These are phyloP conservation scores for Pipistrellus pipistrellus DNA, from an alignment of 2,797 vertebrate genomes.

Conservation along the genomic window DNA sequence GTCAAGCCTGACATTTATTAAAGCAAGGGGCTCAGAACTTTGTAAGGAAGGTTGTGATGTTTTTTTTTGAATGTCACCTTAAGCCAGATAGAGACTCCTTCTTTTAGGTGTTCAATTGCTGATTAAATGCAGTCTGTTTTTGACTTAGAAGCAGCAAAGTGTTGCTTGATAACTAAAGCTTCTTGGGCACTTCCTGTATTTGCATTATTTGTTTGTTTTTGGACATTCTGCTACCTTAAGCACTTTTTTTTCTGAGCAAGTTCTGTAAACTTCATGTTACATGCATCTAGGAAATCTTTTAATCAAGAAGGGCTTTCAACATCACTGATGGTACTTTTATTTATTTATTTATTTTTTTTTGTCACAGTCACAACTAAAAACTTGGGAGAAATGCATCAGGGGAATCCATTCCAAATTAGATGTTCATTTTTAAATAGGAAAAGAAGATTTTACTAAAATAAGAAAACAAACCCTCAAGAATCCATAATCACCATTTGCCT, in stretches of 20 bases:
- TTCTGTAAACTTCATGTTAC: slow-evolving; percentile 71
- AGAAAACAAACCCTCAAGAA: slow-evolving; percentile 57
- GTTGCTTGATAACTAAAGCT: slow-evolving; percentile 63
- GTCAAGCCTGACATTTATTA: slow-evolving; percentile 52
- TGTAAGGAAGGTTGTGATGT: not conserved
- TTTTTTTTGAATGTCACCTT: slow-evolving; percentile 62
- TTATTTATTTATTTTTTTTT: slow-evolving; percentile 23
- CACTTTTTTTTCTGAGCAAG: slow-evolving; percentile 67
- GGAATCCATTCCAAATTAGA: slow-evolving; percentile 70
- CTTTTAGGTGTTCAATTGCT: slow-evolving; percentile 66
- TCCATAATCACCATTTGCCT: slow-evolving; percentile 31
- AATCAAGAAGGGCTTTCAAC: slow-evolving; percentile 79
- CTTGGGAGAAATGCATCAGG: slow-evolving; percentile 44
- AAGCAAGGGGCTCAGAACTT: slow-evolving; percentile 60
- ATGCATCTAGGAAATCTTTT: slow-evolving; percentile 64
- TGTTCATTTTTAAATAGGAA: slow-evolving; percentile 49
- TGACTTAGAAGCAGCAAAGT: slow-evolving; percentile 70
- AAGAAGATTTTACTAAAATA: slow-evolving; percentile 55
- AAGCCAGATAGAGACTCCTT: slow-evolving; percentile 74
- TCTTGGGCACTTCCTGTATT: slow-evolving; percentile 66
- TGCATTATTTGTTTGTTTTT: slow-evolving; percentile 79
- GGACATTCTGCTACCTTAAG: slow-evolving; percentile 70
- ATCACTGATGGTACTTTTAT: slow-evolving; percentile 54
- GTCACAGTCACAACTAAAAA: slow-evolving; percentile 63
- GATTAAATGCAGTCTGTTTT: slow-evolving; percentile 75